Conservation (phyloP, 1,140 invertebrate genomes). For the Drosophila sp. region DNA sequence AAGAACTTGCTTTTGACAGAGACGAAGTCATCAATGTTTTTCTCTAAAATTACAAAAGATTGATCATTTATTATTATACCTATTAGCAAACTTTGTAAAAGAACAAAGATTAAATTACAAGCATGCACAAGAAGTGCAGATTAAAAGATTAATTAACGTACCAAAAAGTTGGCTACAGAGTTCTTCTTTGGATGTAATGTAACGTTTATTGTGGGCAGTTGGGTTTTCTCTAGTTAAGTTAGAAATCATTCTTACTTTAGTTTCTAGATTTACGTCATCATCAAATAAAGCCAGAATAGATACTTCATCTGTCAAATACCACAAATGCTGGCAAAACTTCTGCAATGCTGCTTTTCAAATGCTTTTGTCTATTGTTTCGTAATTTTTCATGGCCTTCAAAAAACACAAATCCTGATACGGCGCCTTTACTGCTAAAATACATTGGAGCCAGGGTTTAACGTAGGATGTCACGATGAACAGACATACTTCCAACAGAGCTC, state of each 20-base stretch:
- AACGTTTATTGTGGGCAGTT: too few species aligned
- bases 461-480: conserved; percentile 13
- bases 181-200: not conserved
- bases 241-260: too few species aligned
- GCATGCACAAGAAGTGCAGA: not conserved
- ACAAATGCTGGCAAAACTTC: too few species aligned
- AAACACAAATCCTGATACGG: conserved; percentile 4
- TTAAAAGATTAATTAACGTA: not conserved
- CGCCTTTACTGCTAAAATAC: conserved; percentile 1
- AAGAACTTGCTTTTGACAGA: too few species aligned
- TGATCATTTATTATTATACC: not conserved
- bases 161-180: not conserved
- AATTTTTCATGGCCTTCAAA: too few species aligned
- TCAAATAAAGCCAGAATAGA: too few species aligned
- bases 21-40: not conserved
- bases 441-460: not conserved
- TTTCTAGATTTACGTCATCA: too few species aligned
- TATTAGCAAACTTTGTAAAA: conserved; percentile 1
- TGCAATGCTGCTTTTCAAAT: too few species aligned
- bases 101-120: not conserved
- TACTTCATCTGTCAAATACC: too few species aligned
- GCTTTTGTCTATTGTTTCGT: too few species aligned
- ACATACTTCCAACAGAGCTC: not conserved
- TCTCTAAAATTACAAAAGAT: not conserved
- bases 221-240: too few species aligned